Percentiles rank a stretch among this genome's conserved stretches.
Conservation (phyloP, 1,140 invertebrate species). For the Heterodera schachtii region DNA sequence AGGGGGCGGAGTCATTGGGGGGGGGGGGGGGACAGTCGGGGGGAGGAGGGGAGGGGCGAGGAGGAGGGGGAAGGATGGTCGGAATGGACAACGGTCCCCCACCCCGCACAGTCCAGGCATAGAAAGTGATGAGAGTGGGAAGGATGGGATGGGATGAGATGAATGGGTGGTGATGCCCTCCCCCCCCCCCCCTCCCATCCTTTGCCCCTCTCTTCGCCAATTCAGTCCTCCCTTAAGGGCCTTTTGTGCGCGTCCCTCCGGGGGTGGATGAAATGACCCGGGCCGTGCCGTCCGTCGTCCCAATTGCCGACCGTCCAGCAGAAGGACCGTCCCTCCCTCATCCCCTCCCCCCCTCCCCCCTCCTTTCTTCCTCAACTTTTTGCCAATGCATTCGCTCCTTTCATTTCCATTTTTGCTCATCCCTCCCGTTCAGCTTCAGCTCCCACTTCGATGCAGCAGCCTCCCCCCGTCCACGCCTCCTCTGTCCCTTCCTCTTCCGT, state of each 20-base stretch:
- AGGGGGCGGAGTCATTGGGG: background rate
- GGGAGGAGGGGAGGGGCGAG: background rate
- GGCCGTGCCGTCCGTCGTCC: background rate
- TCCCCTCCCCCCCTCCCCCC: background rate
- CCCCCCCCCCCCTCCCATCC: background rate
- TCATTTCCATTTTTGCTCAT: background rate
- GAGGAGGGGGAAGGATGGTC: background rate
- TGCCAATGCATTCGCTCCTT: background rate
- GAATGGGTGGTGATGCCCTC: background rate
- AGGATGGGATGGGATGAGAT: background rate
- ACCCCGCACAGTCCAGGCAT: background rate
- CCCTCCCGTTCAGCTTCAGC: too few species aligned
- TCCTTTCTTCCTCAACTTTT: background rate
- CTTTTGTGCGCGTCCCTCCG: background rate
- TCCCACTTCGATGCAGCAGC: background rate
- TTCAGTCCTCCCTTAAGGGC: background rate
- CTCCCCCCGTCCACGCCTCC: background rate
- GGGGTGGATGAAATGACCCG: background rate
- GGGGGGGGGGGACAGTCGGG: background rate
- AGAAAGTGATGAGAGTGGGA: background rate
- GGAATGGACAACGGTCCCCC: conserved; percentile 2
- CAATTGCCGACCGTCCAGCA: background rate
- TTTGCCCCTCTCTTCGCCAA: background rate
- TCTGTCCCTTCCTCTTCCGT: background rate
- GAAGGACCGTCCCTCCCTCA: background rate